Percentiles rank a stretch among this genome's conserved stretches.
phyloP scores from a whole-genome alignment of 2,888 invertebrate species.

The Antheraea yamamai region DNA sequence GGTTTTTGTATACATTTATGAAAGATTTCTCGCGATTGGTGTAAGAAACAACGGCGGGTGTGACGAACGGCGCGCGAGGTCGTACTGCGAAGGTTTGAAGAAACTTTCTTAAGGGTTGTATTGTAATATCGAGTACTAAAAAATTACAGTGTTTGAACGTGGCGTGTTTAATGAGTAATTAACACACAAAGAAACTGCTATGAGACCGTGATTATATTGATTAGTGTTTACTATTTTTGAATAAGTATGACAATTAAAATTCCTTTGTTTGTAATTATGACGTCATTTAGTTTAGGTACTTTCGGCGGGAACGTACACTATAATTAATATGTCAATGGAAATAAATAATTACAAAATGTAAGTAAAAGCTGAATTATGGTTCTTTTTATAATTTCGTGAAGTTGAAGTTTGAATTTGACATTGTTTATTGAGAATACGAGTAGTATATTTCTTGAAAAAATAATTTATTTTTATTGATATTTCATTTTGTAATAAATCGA shows the following conservation, averaged over 20 bases:
- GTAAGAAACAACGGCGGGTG: conserved; percentile 50
- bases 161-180: conserved; percentile 54
- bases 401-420: too few species aligned
- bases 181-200: conserved; percentile 44
- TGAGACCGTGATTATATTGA: conserved; percentile 28
- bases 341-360: not conserved
- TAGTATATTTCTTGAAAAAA: too few species aligned
- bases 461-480: too few species aligned
- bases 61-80: conserved; percentile 56
- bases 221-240: not conserved
- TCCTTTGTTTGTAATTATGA: conserved; percentile 10
- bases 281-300: not conserved
- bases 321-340: not conserved
- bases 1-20: not conserved
- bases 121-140: conserved; percentile 59
- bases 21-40: conserved; percentile 4
- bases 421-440: too few species aligned
- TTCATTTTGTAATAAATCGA: too few species aligned
- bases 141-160: conserved; percentile 45
- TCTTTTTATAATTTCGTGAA: too few species aligned
- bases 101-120: conserved; percentile 64
- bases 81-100: conserved; percentile 59
- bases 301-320: not conserved
- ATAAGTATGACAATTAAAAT: conserved; percentile 1
- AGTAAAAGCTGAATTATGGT: not conserved